Evolutionary conservation across 2,888 invertebrate genomes (phyloP).

Genomic region (Standfussiana lucernea): DNA sequence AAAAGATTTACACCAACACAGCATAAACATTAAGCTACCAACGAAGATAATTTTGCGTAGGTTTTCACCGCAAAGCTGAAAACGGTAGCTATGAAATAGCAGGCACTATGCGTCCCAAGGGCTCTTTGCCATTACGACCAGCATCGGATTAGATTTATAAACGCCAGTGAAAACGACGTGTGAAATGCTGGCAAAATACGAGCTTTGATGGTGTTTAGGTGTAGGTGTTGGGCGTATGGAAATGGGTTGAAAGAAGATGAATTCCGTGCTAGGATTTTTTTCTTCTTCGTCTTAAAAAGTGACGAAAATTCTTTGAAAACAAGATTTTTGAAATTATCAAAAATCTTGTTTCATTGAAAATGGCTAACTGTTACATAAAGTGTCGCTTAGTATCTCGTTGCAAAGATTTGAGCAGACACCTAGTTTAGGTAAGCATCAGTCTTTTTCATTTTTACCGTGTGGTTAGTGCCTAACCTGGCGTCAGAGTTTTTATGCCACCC

Average conservation of each 20-base stretch:
- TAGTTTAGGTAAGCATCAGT: background rate
- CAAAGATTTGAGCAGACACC: background rate
- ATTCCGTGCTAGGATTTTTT: background rate
- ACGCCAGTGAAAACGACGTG: conserved; percentile 62
- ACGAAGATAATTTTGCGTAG: conserved; percentile 32
- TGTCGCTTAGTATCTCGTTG: background rate
- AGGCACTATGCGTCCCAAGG: conserved; percentile 66
- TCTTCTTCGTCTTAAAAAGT: background rate
- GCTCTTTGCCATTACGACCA: conserved; percentile 69
- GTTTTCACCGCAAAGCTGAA: conserved; percentile 25
- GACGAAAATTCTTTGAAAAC: background rate
- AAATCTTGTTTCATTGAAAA: background rate
- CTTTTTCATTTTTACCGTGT: too few relatives aligned
- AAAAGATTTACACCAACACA: background rate
- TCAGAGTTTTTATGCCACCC: too few relatives aligned
- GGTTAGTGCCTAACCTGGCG: too few relatives aligned
- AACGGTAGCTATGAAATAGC: conserved; percentile 59
- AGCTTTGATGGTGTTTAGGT: conserved; percentile 23
- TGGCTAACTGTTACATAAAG: background rate
- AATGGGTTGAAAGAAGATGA: background rate
- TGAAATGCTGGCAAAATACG: conserved; percentile 51
- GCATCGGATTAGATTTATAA: conserved; percentile 75
- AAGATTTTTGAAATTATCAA: background rate
- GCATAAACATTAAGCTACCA: background rate
- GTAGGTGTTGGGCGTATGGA: background rate